Percentiles rank a stretch among this genome's conserved stretches.
These are phyloP conservation scores for Caenorhabditis doughertyi DNA, from an alignment of 2,888 invertebrate species.

Conservation along the genomic window DNA sequence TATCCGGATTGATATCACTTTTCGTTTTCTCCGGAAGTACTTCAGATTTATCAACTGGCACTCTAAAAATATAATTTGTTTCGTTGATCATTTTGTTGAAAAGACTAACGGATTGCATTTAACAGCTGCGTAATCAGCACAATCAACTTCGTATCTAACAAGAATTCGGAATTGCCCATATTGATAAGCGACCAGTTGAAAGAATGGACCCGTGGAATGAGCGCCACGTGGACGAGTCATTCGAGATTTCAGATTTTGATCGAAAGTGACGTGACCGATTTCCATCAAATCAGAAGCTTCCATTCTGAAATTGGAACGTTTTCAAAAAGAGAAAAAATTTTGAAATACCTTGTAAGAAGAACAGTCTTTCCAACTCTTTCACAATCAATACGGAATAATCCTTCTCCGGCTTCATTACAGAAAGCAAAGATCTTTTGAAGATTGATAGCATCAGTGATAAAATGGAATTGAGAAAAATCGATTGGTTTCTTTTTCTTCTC, in stretches of 20 bases:
- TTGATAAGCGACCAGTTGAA: constrained; percentile 80
- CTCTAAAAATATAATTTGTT: constrained; percentile 55
- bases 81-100: not conserved
- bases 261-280: constrained; percentile 79
- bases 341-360: constrained; percentile 74
- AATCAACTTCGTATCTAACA: constrained; percentile 82
- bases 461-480: constrained; percentile 82
- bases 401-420: constrained; percentile 82
- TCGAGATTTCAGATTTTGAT: constrained; percentile 78
- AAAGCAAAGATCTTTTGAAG: constrained; percentile 83
- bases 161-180: constrained; percentile 81
- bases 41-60: constrained; percentile 74
- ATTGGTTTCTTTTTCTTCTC: constrained; percentile 80
- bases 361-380: constrained; percentile 83
- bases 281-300: constrained; percentile 82
- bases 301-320: constrained; percentile 73
- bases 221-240: constrained; percentile 80
- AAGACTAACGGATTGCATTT: constrained; percentile 67
- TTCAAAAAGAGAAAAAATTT: no score
- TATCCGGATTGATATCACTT: constrained; percentile 72
- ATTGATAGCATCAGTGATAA: constrained; percentile 83
- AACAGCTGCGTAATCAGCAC: constrained; percentile 81
- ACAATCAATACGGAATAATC: constrained; percentile 83
- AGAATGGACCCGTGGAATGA: constrained; percentile 81
- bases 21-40: constrained; percentile 75